phyloP scores from a whole-genome alignment of 2,888 invertebrate genomes.

The Trimorus sp. region DNA sequence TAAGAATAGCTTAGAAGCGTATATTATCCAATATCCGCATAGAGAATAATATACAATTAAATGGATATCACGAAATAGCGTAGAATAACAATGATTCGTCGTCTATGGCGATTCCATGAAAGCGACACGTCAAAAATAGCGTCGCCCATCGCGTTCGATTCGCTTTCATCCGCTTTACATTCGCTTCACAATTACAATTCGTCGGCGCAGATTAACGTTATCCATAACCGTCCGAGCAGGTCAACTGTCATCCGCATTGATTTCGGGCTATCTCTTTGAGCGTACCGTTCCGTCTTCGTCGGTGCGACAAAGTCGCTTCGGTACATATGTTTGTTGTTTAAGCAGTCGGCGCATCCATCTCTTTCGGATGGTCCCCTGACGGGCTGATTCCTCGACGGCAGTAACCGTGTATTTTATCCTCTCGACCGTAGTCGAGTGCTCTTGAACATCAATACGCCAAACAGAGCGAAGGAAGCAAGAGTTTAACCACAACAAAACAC shows the following conservation, averaged over 20 bases:
- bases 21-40: too few relatives aligned
- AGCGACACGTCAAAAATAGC: too few relatives aligned
- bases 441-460: constrained; percentile 59
- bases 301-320: constrained; percentile 36
- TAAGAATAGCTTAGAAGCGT: too few relatives aligned
- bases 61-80: too few relatives aligned
- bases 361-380: constrained; percentile 51
- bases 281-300: constrained; percentile 9
- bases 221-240: constrained; percentile 1
- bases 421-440: constrained; percentile 54
- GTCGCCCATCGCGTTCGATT: too few relatives aligned
- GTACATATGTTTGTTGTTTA: constrained; percentile 47
- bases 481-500: constrained; percentile 59
- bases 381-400: constrained; percentile 53
- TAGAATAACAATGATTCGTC: too few relatives aligned
- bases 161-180: too few relatives aligned
- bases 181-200: too few relatives aligned
- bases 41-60: too few relatives aligned
- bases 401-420: constrained; percentile 50
- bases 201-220: neutral
- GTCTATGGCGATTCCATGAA: too few relatives aligned
- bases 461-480: constrained; percentile 49
- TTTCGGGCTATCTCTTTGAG: constrained; percentile 15
- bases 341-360: constrained; percentile 41
- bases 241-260: constrained; percentile 7